Conservation (phyloP, 1,140 invertebrate species). For the Campodea augens region DNA sequence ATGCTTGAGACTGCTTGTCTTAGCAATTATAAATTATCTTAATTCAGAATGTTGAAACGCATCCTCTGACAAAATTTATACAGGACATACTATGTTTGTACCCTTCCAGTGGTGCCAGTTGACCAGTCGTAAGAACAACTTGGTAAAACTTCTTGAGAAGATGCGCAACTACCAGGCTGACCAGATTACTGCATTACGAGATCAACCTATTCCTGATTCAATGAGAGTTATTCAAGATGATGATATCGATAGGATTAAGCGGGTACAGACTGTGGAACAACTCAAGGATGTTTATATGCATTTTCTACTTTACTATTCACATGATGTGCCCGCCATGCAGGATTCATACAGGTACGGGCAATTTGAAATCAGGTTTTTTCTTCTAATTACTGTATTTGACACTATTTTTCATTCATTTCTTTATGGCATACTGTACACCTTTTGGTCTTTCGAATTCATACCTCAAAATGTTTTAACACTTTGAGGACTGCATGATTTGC, state of each 20-base stretch:
- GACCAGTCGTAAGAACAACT: constrained; percentile 59
- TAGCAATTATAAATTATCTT: neutral
- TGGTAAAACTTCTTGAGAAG: constrained; percentile 66
- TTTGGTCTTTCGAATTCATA: too few species aligned
- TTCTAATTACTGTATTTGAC: too few species aligned
- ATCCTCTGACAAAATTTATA: too few species aligned
- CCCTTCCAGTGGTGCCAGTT: constrained; percentile 70
- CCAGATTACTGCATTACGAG: constrained; percentile 58
- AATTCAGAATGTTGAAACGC: too few species aligned
- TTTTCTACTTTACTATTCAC: constrained; percentile 80
- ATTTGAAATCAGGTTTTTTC: too few species aligned
- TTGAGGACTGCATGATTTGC: too few species aligned
- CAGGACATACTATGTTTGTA: neutral
- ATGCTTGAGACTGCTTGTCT: constrained; percentile 1
- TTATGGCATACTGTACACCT: too few species aligned
- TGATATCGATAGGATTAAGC: constrained; percentile 66
- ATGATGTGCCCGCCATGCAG: constrained; percentile 59
- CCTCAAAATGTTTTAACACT: too few species aligned
- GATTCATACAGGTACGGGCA: too few species aligned
- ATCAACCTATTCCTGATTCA: constrained; percentile 62
- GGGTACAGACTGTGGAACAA: constrained; percentile 74
- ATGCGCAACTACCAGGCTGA: constrained; percentile 85
- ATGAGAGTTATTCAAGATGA: constrained; percentile 65
- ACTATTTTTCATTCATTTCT: too few species aligned
- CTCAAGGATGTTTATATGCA: constrained; percentile 82